These are phyloP conservation scores for Aphaenogaster floridana DNA, from an alignment of 1,140 invertebrate genomes.

Conservation along the genomic window DNA sequence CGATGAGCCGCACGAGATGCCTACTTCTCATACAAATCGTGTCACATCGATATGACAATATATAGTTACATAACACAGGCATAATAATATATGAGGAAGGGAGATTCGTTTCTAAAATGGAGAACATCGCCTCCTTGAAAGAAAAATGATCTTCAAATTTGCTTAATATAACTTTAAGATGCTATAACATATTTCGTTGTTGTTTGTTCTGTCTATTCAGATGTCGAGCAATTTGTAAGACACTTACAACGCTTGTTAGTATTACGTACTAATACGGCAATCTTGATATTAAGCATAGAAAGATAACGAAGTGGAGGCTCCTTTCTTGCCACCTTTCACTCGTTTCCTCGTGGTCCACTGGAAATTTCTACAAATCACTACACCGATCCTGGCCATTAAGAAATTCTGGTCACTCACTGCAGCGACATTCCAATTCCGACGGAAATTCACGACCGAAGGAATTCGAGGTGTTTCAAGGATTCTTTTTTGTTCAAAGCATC, in stretches of 20 bases:
- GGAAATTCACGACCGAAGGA: slow-evolving; percentile 12
- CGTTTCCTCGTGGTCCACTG: neutral
- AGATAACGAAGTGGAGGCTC: slow-evolving; percentile 25
- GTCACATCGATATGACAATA: slow-evolving; percentile 1
- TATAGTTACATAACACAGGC: slow-evolving; percentile 3
- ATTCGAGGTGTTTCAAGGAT: slow-evolving; percentile 19
- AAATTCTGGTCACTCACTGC: slow-evolving; percentile 2
- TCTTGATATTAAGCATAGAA: slow-evolving; percentile 19
- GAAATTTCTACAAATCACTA: slow-evolving; percentile 52
- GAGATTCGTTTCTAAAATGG: neutral
- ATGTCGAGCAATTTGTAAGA: neutral
- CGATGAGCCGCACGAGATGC: slow-evolving; percentile 61
- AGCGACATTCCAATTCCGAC: slow-evolving; percentile 25
- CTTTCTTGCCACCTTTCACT: slow-evolving; percentile 56
- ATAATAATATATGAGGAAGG: neutral
- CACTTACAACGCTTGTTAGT: neutral
- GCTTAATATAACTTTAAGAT: slow-evolving; percentile 3
- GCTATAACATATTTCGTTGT: neutral
- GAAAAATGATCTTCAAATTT: neutral
- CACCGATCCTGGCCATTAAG: neutral
- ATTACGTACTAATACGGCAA: neutral
- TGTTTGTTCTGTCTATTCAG: neutral
- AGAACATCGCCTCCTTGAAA: neutral
- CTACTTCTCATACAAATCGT: slow-evolving; percentile 48
- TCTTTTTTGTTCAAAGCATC: neutral